These are phyloP conservation scores for Brevipalpus yothersi DNA, from an alignment of 1,140 invertebrate genomes.

Conservation along the genomic window DNA sequence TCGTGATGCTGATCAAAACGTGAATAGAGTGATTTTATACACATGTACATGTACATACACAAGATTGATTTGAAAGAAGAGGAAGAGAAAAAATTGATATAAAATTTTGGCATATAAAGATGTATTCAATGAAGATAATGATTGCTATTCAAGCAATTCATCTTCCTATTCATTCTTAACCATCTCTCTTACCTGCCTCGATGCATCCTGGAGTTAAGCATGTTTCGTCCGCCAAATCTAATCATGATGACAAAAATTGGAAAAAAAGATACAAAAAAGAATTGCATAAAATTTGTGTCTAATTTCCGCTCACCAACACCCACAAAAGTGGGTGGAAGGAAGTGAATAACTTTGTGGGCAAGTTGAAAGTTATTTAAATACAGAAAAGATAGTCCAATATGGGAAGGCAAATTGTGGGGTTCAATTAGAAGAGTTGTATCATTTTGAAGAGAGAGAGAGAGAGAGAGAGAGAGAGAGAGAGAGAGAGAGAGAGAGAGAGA, in stretches of 20 bases:
- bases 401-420: no score
- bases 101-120: background rate
- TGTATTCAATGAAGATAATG: background rate
- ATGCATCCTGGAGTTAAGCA: background rate
- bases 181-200: background rate
- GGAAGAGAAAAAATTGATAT: background rate
- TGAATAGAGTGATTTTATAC: background rate
- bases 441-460: no score
- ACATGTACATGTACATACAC: background rate
- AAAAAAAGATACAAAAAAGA: background rate
- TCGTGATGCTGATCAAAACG: constrained; percentile 26
- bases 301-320: no score
- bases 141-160: background rate
- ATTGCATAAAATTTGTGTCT: background rate
- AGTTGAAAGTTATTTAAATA: background rate
- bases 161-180: background rate
- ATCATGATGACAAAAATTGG: background rate
- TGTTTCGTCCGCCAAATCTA: background rate
- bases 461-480: no score
- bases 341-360: background rate
- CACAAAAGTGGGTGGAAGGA: background rate
- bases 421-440: no score
- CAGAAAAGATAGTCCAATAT: no score
- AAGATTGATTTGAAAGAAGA: background rate
- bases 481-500: no score